These are phyloP conservation scores for Holacanthella duospinosa DNA, from an alignment of 2,888 invertebrate species.

Conservation along the genomic window DNA sequence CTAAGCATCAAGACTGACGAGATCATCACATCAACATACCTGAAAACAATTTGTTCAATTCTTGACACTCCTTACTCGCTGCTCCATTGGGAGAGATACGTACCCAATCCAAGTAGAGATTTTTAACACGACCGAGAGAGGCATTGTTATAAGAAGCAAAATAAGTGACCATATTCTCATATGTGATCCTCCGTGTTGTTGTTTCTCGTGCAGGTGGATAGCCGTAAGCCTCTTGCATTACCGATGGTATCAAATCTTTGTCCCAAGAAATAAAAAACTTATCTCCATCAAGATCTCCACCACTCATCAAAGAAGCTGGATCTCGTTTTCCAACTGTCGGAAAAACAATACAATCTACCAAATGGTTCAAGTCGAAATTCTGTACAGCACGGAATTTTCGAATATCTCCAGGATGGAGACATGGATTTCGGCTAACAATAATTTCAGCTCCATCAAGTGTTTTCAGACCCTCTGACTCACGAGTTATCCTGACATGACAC, in stretches of 20 bases:
- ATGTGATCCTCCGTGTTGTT: neutral
- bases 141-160: conserved; percentile 13
- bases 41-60: conserved; percentile 14
- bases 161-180: conserved; percentile 11
- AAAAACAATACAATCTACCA: conserved; percentile 43
- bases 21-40: too few species aligned
- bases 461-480: neutral
- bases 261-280: conserved; percentile 41
- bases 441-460: conserved; percentile 26
- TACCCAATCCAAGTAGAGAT: conserved; percentile 11
- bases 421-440: conserved; percentile 43
- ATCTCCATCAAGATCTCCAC: conserved; percentile 43
- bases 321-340: conserved; percentile 41
- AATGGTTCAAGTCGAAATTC: conserved; percentile 36
- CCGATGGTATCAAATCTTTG: conserved; percentile 33
- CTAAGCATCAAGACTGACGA: too few species aligned
- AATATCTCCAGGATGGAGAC: conserved; percentile 42
- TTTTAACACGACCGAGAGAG: conserved; percentile 11
- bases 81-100: neutral
- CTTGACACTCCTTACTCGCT: conserved; percentile 12
- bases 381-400: conserved; percentile 39
- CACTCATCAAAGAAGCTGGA: conserved; percentile 43
- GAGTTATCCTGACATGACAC: conserved; percentile 3
- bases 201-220: conserved; percentile 4
- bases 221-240: conserved; percentile 5